Evolutionary conservation across 1,140 invertebrate genomes (phyloP).

Genomic region (Schlechtendalia chinensis): DNA sequence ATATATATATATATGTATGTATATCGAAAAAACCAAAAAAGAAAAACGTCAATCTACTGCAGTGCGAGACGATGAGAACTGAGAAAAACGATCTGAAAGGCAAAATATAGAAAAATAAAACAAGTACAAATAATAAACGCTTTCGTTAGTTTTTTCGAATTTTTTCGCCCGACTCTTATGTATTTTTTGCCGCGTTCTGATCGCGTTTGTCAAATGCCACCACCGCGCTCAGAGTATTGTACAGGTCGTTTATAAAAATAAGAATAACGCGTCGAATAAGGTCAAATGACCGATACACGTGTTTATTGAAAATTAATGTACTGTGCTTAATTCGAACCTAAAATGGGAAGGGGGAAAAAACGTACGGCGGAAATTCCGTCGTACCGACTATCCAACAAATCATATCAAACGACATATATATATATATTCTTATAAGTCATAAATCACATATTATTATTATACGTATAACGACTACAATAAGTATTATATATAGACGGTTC

Average conservation of each 20-base stretch:
- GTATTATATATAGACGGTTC: not conserved
- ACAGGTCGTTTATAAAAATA: not conserved
- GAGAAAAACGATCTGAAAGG: too few relatives aligned
- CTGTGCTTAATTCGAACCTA: not conserved
- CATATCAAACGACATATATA: constrained; percentile 22
- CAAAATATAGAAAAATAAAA: not conserved
- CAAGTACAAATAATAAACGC: not conserved
- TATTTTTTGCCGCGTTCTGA: not conserved
- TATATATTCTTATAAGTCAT: constrained; percentile 22
- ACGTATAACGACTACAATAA: not conserved
- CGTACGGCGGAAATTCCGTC: not conserved
- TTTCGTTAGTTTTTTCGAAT: not conserved
- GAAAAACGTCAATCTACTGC: constrained; percentile 18
- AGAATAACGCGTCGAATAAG: not conserved
- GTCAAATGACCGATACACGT: constrained; percentile 30
- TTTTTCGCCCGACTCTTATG: not conserved
- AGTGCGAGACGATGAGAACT: too few relatives aligned
- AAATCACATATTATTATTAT: constrained; percentile 16
- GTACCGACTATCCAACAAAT: not conserved
- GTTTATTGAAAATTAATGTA: constrained; percentile 45
- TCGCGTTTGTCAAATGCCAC: not conserved
- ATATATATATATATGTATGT: too few relatives aligned
- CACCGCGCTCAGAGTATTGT: not conserved
- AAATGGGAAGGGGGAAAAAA: not conserved
- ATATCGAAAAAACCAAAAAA: constrained; percentile 25